Percentiles rank a stretch among this genome's conserved stretches.
These are phyloP conservation scores for Leptoteleia sp. DNA, from an alignment of 1,140 invertebrate genomes.

Conservation along the genomic window DNA sequence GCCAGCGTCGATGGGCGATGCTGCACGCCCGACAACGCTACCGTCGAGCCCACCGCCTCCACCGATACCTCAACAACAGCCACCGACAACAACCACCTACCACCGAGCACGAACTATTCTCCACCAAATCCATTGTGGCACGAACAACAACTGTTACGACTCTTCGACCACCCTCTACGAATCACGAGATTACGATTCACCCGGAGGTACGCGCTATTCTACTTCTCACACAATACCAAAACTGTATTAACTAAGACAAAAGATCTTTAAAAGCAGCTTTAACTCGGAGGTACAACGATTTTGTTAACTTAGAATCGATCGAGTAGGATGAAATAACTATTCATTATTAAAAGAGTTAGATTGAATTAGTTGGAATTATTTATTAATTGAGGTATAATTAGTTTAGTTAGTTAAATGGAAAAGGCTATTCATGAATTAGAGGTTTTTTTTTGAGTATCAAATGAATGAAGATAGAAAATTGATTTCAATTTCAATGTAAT, in stretches of 20 bases:
- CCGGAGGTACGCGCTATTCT: constrained; percentile 72
- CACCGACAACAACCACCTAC: constrained; percentile 48
- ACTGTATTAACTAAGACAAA: neutral
- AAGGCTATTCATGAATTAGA: too few relatives aligned
- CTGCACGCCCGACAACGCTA: constrained; percentile 80
- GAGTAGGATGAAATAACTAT: too few relatives aligned
- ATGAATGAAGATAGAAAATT: too few relatives aligned
- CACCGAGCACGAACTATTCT: constrained; percentile 75
- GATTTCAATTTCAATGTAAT: too few relatives aligned
- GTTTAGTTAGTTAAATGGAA: too few relatives aligned
- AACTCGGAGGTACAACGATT: too few relatives aligned
- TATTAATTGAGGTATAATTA: too few relatives aligned
- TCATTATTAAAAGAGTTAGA: too few relatives aligned
- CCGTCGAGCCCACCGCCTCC: constrained; percentile 76
- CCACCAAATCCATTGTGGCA: constrained; percentile 78
- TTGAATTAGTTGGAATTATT: too few relatives aligned
- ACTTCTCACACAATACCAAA: neutral
- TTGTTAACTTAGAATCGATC: too few relatives aligned
- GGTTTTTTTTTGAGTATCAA: too few relatives aligned
- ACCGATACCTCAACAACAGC: constrained; percentile 60
- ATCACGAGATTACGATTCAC: constrained; percentile 79
- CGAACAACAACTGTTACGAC: constrained; percentile 80
- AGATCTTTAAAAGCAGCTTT: too few relatives aligned
- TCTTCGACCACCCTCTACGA: constrained; percentile 78
- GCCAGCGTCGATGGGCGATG: constrained; percentile 84